Evolutionary conservation across 1,140 invertebrate species (phyloP), one percentile per base, ranked within the genome.

Genomic region (Conus betulinus): DNA sequence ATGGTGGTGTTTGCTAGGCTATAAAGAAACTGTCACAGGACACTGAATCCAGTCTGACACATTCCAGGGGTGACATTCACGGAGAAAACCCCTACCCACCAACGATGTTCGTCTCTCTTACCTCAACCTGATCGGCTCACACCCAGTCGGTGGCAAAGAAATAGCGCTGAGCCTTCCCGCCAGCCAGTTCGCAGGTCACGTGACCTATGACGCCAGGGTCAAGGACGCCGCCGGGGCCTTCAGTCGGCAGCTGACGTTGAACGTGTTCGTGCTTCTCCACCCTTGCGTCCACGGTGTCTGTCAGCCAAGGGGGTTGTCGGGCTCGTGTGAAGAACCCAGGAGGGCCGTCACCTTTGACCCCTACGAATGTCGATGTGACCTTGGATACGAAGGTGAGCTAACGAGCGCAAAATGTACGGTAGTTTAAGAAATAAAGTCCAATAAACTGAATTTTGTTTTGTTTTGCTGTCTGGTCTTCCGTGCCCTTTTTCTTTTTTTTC

Each of bases 331-430:
- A 57, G 88, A 89, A 52, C 79, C 15, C 25, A 57, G 39, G 15
- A 85, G 90, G 78, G 88, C 87, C 8, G 51, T n/a, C 39, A 91
- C 71, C 55, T 91, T 89, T 84, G 81, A 88, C 63, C 17, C n/a
- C 20, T 91, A 88, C 63, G 15, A 17, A 1, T 91, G 90, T 87
- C 27, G 71, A 8, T 91, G 90, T 88, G 51, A 87, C 78, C n/a
- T 60, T 76, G 90, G 90, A 0, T 91, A 90, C 25, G 78, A 53
- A 25, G 89, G 84, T 53, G 39, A 39, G 76, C 25, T 39, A 15
- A 11, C 6, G 5, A 15, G n/a, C 11, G 25, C 25, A 7, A 78
- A 10, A 25, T 7, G 27, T 39, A 78, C 27, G 39, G 25, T 27
- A 78, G 4, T 6, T 11, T 39, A 15, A 27, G 11, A 39, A 39